Evolutionary conservation across 2,113 vertebrate species (phyloP).

Genomic region (Chrysochloris asiatica): DNA sequence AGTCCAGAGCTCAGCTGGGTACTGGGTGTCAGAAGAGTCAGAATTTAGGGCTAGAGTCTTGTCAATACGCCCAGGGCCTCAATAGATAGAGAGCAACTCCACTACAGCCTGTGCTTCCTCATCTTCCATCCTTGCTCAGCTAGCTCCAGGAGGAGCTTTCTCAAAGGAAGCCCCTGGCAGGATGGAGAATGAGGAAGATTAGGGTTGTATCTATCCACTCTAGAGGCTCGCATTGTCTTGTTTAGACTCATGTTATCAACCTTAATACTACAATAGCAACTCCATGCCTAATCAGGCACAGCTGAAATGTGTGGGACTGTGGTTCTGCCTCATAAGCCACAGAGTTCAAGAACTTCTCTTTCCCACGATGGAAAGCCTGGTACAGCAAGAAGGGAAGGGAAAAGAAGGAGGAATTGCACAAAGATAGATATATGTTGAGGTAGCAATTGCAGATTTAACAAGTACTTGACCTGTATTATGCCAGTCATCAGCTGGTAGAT

Average conservation of each 20-base stretch:
- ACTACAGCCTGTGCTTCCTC: background rate
- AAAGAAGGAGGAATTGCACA: background rate
- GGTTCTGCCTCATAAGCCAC: background rate
- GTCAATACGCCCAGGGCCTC: background rate
- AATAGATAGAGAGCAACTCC: background rate
- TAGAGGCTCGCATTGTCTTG: background rate
- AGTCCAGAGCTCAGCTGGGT: background rate
- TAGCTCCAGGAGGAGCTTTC: background rate
- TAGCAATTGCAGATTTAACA: background rate
- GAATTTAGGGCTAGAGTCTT: background rate
- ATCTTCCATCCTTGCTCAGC: too few relatives aligned
- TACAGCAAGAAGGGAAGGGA: background rate
- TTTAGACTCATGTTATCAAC: background rate
- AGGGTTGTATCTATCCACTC: background rate
- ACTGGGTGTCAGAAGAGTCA: background rate
- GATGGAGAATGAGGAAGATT: background rate
- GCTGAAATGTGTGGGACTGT: background rate
- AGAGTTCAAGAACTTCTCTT: background rate
- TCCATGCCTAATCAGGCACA: background rate
- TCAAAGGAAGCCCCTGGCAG: background rate
- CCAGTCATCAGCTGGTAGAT: background rate
- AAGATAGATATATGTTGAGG: background rate
- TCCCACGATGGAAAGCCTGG: background rate
- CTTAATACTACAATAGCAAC: background rate
- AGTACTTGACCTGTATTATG: background rate